Base-by-base conservation (phyloP, 2,113 vertebrate species). In the Chloropsis cyanopogon region DNA sequence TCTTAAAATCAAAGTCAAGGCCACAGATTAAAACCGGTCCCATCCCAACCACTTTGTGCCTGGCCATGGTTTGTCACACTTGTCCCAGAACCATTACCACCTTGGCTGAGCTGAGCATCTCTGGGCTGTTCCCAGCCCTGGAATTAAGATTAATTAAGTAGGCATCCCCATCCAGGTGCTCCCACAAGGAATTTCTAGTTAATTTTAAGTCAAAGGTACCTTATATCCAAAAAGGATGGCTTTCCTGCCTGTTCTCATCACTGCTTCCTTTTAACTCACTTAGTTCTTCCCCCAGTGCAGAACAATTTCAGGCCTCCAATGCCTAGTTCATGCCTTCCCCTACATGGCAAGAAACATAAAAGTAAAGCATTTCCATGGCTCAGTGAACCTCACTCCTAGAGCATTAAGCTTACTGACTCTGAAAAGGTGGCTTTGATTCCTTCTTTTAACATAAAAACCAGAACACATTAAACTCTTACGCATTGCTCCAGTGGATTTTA, bases 401-500 rank as follows among this genome's bases (percentile, higher is more conserved):
- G 76, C 44, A 90, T 96, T 92, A 95, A 71, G 21, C 77, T 92
- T 94, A 81, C 68, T 81, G 56, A 92, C 60, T 91, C 70, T 83
- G 82, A 85, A 94, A 91, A 93, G 61, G 88, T 56, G 70, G 70
- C 41, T 95, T 66, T 75, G 60, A n/a, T 81, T 23, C 56, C 39
- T 94, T 90, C 53, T 53, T 94, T 92, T 92, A 88, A 52, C 68
- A 92, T 75, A 78, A 94, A 88, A 94, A 73, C 0, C 56, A 90
- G 56, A 84, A 22, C 60, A 81, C 41, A 41, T 82, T 75, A 86
- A 95, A 86, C 26, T 63, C 63, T 65, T 78, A 24, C 82, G 53
- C 73, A 80, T 31, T 93, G 60, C 54, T 88, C 31, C 80, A 92
- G 57, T 2, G 3, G 37, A 56, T 90, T 95, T 97, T 90, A 93